A percentile compares a stretch with the other conserved stretches of the same genome.
phyloP scores from a whole-genome alignment of 2,888 invertebrate species.

The Heliconius cydno region DNA sequence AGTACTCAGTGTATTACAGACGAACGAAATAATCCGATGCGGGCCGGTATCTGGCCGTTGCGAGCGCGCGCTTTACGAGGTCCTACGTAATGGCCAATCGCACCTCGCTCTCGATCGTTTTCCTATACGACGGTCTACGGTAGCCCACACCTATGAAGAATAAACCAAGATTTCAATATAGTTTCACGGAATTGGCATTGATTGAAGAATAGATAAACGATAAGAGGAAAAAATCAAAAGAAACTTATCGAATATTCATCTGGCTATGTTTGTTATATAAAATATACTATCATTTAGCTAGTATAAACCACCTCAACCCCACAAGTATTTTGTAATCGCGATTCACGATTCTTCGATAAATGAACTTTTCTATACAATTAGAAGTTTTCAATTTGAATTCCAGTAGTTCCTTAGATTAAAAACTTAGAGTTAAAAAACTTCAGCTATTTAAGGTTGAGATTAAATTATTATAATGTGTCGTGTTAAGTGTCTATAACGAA shows the following conservation, averaged over 20 bases:
- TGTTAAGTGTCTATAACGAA: no score
- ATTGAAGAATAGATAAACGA: neutral
- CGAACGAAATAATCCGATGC: constrained; percentile 59
- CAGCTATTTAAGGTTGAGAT: no score
- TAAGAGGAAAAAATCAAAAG: neutral
- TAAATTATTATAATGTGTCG: no score
- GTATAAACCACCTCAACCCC: no score
- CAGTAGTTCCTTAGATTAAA: no score
- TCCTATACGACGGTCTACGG: constrained; percentile 52
- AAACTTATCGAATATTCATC: no score
- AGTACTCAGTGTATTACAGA: constrained; percentile 47
- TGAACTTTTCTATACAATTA: no score
- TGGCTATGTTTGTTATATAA: neutral
- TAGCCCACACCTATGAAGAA: constrained; percentile 29
- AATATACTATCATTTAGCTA: neutral
- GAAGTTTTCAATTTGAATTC: no score
- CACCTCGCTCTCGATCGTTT: constrained; percentile 58
- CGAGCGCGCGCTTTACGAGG: constrained; percentile 64
- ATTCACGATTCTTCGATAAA: no score
- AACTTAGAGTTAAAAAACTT: no score
- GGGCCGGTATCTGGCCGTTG: constrained; percentile 65
- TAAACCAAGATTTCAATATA: constrained; percentile 27
- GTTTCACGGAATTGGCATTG: neutral
- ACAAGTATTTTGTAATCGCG: no score
- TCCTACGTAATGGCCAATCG: constrained; percentile 65